phyloP scores from a whole-genome alignment of 2,797 vertebrate species.

The Limosa lapponica region DNA sequence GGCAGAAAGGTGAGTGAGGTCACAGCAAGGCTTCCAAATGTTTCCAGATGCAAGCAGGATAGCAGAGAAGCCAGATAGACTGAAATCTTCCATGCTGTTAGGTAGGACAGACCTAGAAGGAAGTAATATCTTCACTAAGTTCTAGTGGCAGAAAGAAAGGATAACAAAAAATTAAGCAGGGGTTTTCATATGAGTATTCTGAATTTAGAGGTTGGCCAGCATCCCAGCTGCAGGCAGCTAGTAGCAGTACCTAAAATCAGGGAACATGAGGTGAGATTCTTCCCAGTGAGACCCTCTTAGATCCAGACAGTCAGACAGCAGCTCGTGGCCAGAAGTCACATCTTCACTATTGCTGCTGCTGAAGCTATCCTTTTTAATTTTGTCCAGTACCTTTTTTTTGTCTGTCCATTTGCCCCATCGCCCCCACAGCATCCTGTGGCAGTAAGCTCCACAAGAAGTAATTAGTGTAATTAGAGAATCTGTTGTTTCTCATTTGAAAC shows the following conservation, averaged over 20 bases:
- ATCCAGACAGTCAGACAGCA: not conserved
- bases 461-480: not conserved
- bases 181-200: not conserved
- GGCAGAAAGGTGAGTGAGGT: constrained; percentile 16
- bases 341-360: not conserved
- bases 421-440: not conserved
- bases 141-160: not conserved
- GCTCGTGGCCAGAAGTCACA: not conserved
- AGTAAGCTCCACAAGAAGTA: not conserved
- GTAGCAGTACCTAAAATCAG: not conserved
- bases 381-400: not conserved
- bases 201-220: not conserved
- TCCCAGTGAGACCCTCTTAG: not conserved
- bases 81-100: not conserved
- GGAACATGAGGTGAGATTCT: not conserved
- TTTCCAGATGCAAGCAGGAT: not conserved
- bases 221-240: not conserved
- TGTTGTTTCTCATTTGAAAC: not conserved
- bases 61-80: not conserved
- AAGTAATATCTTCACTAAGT: not conserved
- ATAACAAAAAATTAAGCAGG: not conserved
- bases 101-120: not conserved
- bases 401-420: not conserved
- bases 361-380: not conserved
- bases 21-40: not conserved